Base-by-base conservation (phyloP, 2,888 invertebrate genomes). In the Labia minor region DNA sequence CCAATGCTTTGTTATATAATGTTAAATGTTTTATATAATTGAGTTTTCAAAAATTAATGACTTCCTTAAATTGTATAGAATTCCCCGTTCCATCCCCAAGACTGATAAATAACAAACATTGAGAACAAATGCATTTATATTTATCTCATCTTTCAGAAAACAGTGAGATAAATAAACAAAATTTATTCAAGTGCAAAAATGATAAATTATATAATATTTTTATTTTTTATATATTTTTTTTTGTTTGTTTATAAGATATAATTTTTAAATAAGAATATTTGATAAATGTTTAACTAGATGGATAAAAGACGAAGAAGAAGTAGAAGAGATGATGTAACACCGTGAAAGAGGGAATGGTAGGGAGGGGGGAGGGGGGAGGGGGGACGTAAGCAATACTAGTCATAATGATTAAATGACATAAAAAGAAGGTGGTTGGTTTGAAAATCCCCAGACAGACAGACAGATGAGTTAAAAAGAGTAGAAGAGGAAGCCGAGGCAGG, bases 391-490 rank as follows among this genome's bases (percentile, higher is more conserved):
- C 49, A 49, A 49, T 49, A n/a, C n/a, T n/a, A 49, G 49, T 49
- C 49, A 49, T 49, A 49, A 49, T 49, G 49, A 49, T 49, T 49
- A 49, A 49, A 49, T 49, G 49, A 49, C 49, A 49, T 14, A 16
- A 49, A 16, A 49, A 49, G 49, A 49, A 49, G 49, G 16, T 11
- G 49, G 49, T 2, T 49, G 49, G 49, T 49, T 49, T 49, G 14
- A 49, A 49, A 49, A 49, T 49, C 49, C 49, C 49, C 49, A 49
- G 26, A 26, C 49, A 49, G 49, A 49, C 49, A 49, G 49, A 49
- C 49, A 49, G 49, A 49, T 49, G 49, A 14, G 16, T 8, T 49
- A 16, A n/a, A 49, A 16, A 49, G 49, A 14, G 16, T 8, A 49
- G 49, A 49, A 14, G 49, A 16, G 14, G 16, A 4, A 4, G n/a